Percentiles rank a stretch among this genome's conserved stretches.
These are phyloP conservation scores for Mythimna vitellina DNA, from an alignment of 2,888 invertebrate species.

Conservation along the genomic window DNA sequence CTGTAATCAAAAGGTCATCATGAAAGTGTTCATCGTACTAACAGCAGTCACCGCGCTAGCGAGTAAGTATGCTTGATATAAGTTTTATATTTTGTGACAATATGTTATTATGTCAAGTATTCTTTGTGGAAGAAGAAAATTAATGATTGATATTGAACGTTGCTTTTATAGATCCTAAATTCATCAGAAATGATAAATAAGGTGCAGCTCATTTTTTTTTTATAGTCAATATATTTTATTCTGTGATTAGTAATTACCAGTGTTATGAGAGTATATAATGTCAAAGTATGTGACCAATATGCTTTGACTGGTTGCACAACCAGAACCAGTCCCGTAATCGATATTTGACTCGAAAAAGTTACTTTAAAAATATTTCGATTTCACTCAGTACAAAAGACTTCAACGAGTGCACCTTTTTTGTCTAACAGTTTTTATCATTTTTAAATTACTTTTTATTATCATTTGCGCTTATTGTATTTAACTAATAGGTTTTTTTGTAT, in stretches of 20 bases:
- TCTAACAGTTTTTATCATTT: background rate
- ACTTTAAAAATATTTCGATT: background rate
- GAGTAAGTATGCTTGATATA: slow-evolving; percentile 80
- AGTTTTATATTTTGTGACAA: slow-evolving; percentile 34
- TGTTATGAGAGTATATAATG: slow-evolving; percentile 14
- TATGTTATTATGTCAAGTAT: slow-evolving; percentile 24
- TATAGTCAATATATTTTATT: background rate
- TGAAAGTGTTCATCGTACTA: slow-evolving; percentile 89
- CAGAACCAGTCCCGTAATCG: slow-evolving; percentile 22
- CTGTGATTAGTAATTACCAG: slow-evolving; percentile 10
- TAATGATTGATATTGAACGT: background rate
- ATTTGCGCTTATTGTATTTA: background rate
- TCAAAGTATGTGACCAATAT: slow-evolving; percentile 40
- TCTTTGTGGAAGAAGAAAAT: slow-evolving; percentile 40
- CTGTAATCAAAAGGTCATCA: slow-evolving; percentile 83
- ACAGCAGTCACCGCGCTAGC: slow-evolving; percentile 86
- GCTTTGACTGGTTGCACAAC: slow-evolving; percentile 42
- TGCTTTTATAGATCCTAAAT: background rate
- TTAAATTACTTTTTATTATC: background rate
- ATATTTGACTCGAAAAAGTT: slow-evolving; percentile 28
- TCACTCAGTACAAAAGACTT: slow-evolving; percentile 73
- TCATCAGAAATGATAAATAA: background rate
- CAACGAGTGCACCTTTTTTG: slow-evolving; percentile 66
- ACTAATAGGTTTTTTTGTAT: background rate
- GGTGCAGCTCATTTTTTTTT: background rate